phyloP scores from a whole-genome alignment of 2,888 invertebrate species.

The Hypercompe scribonia region DNA sequence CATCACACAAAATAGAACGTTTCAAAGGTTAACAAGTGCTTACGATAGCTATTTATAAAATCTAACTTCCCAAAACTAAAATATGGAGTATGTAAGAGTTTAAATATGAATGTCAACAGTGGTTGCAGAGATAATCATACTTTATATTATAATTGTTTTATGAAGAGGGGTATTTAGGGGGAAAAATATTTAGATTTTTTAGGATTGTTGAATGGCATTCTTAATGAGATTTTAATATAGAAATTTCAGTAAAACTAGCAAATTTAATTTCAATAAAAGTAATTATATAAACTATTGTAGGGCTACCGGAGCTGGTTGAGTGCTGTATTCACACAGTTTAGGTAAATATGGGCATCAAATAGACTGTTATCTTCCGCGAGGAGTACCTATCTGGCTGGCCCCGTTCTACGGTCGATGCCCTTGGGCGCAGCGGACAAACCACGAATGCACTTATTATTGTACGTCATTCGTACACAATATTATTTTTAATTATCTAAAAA shows the following conservation, averaged over 20 bases:
- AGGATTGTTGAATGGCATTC: background rate
- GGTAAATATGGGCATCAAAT: conserved; percentile 51
- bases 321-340: conserved; percentile 27
- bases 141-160: background rate
- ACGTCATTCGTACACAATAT: background rate
- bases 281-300: background rate
- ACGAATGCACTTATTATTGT: conserved; percentile 29
- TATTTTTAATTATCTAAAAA: background rate
- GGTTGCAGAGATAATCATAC: background rate
- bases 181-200: background rate
- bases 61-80: background rate
- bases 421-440: conserved; percentile 55
- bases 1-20: background rate
- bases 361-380: conserved; percentile 54
- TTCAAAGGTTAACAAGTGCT: background rate
- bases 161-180: too few species aligned
- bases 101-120: background rate
- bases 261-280: background rate
- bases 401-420: conserved; percentile 67
- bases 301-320: background rate
- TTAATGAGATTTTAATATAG: background rate
- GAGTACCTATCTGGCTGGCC: conserved; percentile 59
- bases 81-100: background rate
- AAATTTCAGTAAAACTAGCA: background rate
- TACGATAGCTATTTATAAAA: background rate